Percentiles rank a stretch among this genome's conserved stretches.
phyloP scores from a whole-genome alignment of 2,113 vertebrate species.

The Ptychochromis oligacanthus region DNA sequence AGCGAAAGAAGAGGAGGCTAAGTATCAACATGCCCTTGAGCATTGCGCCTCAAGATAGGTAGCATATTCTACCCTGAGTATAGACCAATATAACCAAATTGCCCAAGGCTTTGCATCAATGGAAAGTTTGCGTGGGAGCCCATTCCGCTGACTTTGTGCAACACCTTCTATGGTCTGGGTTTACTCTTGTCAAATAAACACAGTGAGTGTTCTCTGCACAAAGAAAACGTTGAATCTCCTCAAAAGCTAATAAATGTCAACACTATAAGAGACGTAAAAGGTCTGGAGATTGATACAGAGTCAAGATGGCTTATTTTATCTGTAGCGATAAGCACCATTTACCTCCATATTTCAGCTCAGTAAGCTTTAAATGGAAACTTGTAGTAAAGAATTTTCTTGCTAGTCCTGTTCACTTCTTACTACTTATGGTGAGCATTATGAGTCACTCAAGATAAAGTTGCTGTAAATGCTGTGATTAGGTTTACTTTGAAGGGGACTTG shows the following conservation, averaged over 20 bases:
- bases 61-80: slow-evolving; percentile 2
- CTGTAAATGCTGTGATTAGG: background rate
- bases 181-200: slow-evolving; percentile 37
- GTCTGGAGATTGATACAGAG: background rate
- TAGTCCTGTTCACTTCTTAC: background rate
- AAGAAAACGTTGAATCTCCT: slow-evolving; percentile 32
- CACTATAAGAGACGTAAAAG: slow-evolving; percentile 11
- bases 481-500: background rate
- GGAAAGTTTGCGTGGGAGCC: slow-evolving; percentile 47
- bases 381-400: background rate
- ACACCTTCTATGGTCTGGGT: slow-evolving; percentile 54
- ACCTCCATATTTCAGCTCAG: background rate
- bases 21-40: slow-evolving; percentile 41
- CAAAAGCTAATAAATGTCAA: slow-evolving; percentile 51
- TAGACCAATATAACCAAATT: slow-evolving; percentile 43
- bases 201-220: background rate
- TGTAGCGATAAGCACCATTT: background rate
- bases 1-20: background rate
- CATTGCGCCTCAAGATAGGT: slow-evolving; percentile 9
- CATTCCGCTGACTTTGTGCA: slow-evolving; percentile 38
- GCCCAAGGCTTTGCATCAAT: slow-evolving; percentile 37
- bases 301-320: slow-evolving; percentile 1
- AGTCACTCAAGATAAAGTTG: background rate
- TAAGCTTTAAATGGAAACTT: slow-evolving; percentile 11
- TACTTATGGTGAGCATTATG: background rate